phyloP scores from a whole-genome alignment of 2,888 invertebrate species.

The Drosophila peninsularis region DNA sequence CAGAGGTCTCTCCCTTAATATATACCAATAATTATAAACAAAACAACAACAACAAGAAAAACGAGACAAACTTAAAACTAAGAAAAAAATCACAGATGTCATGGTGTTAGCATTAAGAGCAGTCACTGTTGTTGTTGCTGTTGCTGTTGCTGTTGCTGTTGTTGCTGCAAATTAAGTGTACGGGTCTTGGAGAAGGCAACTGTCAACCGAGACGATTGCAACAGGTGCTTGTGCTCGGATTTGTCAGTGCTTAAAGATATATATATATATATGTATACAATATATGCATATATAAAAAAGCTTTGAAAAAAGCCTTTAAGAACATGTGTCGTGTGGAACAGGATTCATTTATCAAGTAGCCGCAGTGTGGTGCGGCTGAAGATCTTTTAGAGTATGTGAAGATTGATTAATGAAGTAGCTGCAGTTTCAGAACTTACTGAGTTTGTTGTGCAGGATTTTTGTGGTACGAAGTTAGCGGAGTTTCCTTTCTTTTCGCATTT shows the following conservation, averaged over 20 bases:
- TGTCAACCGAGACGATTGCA: constrained; percentile 55
- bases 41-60: constrained; percentile 25
- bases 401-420: too few relatives aligned
- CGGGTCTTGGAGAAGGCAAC: constrained; percentile 44
- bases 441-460: too few relatives aligned
- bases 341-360: constrained; percentile 10
- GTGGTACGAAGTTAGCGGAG: background rate
- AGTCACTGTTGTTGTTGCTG: constrained; percentile 36
- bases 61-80: background rate
- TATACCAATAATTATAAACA: constrained; percentile 37
- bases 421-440: too few relatives aligned
- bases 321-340: background rate
- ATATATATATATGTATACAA: background rate
- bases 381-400: too few relatives aligned
- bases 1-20: constrained; percentile 62
- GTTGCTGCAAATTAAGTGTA: constrained; percentile 33
- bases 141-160: constrained; percentile 43
- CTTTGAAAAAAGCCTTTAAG: constrained; percentile 8
- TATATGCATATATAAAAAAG: constrained; percentile 2
- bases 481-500: background rate
- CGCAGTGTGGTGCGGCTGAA: constrained; percentile 1
- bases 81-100: constrained; percentile 59
- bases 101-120: constrained; percentile 72
- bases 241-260: constrained; percentile 19
- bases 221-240: constrained; percentile 62